Percentiles rank a stretch among this genome's conserved stretches.
phyloP scores from a whole-genome alignment of 2,797 vertebrate species.

The Steatocranus sp. region DNA sequence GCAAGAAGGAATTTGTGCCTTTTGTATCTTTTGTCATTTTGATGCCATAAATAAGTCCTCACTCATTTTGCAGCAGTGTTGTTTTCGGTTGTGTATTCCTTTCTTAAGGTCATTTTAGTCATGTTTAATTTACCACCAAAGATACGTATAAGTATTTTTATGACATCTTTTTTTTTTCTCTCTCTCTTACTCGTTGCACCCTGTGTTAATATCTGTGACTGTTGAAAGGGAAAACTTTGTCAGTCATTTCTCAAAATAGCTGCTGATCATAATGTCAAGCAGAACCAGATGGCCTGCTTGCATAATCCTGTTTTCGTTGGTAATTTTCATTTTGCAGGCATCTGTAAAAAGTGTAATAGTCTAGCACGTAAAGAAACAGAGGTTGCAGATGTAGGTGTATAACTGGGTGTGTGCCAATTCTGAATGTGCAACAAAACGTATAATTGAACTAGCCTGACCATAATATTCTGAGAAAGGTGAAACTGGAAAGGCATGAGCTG shows the following conservation, averaged over 20 bases:
- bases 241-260: neutral
- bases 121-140: neutral
- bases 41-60: neutral
- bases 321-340: neutral
- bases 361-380: neutral
- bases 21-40: slow-evolving; percentile 3
- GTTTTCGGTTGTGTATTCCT: neutral
- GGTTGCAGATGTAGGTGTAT: neutral
- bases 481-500: neutral
- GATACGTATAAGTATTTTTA: neutral
- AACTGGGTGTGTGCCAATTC: neutral
- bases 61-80: neutral
- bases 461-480: neutral
- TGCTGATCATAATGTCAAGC: neutral
- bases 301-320: neutral
- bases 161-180: neutral
- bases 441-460: neutral
- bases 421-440: neutral
- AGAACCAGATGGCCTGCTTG: neutral
- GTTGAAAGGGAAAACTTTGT: neutral
- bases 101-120: neutral
- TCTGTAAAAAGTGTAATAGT: neutral
- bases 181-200: neutral
- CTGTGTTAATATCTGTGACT: neutral
- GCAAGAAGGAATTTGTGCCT: neutral